Base-by-base conservation (phyloP, 2,797 vertebrate genomes). In the Cyprinodon diabolis region DNA sequence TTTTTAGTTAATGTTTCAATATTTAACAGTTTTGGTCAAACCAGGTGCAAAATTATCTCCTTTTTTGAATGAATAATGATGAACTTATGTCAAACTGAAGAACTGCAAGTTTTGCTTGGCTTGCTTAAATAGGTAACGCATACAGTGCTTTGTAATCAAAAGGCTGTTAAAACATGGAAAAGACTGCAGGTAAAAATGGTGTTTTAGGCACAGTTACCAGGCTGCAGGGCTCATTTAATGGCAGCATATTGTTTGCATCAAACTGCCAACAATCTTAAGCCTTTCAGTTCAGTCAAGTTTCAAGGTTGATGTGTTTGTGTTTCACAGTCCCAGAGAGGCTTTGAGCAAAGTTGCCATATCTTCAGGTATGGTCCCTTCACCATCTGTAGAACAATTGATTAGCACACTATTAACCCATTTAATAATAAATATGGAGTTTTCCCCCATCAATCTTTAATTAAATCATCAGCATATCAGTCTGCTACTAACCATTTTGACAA, bases 271-370 rank as follows among this genome's bases (percentile, higher is more conserved):
- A 77, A 67, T 85, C 45, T 67, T n/a, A 67, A 30, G 56, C 70
- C 81, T 60, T 37, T 77, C 47, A 21, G 69, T 25, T 54, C 69
- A 73, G 13, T 71, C 12, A 43, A 67, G 73, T 77, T 45, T 85
- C 62, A 74, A 63, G 71, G 76, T 66, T 68, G 37, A 67, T 6
- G 35, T 52, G 56, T 74, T 54, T 68, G 21, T 2, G 54, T 43
- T 77, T 96, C 92, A 98, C 88, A 99, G 93, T 85, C 98, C 97
- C 87, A 99, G 91, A 0, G 97, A 97, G 15, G 95, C 95, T 94
- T 97, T 99, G 57, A 99, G 89, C 84, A 99, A 91, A 0, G 96
- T 96, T 19, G 97, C 97, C 95, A 99, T 97, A 87, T 98, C 96
- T 88, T 97, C 94, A 77, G 97, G 95, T 89, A 98, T 95, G 78